Evolutionary conservation across 2,888 invertebrate genomes (phyloP).

Genomic region (Orthosia gracilis): DNA sequence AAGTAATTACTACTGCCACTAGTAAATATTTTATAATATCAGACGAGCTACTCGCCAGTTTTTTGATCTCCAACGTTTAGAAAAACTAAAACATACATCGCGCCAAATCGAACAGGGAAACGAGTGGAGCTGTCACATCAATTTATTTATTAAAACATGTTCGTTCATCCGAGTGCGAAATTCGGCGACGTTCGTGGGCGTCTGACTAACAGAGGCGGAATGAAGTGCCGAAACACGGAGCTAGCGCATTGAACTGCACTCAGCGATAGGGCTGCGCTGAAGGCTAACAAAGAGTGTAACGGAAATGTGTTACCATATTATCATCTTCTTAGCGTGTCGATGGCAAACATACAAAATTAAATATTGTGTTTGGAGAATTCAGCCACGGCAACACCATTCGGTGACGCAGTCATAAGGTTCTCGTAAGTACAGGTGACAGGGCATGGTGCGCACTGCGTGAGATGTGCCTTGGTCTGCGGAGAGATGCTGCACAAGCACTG

Average conservation of each 20-base stretch:
- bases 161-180: constrained; percentile 64
- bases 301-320: too few relatives aligned
- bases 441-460: too few relatives aligned
- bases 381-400: too few relatives aligned
- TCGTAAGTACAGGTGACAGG: too few relatives aligned
- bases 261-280: constrained; percentile 51
- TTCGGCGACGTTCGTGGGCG: constrained; percentile 65
- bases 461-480: too few relatives aligned
- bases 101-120: constrained; percentile 50
- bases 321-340: too few relatives aligned
- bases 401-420: too few relatives aligned
- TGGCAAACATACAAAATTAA: too few relatives aligned
- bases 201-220: constrained; percentile 70
- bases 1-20: constrained; percentile 53
- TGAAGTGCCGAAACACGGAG: constrained; percentile 65
- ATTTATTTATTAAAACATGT: constrained; percentile 61
- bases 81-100: constrained; percentile 56
- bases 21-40: constrained; percentile 39
- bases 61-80: constrained; percentile 53
- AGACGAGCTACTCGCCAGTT: constrained; percentile 38
- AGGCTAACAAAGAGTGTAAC: too few relatives aligned
- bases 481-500: too few relatives aligned
- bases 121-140: constrained; percentile 66
- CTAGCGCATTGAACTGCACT: constrained; percentile 74
- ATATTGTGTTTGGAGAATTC: too few relatives aligned